These are phyloP conservation scores for Apotomis turbidana DNA, from an alignment of 2,888 invertebrate species.

Conservation along the genomic window DNA sequence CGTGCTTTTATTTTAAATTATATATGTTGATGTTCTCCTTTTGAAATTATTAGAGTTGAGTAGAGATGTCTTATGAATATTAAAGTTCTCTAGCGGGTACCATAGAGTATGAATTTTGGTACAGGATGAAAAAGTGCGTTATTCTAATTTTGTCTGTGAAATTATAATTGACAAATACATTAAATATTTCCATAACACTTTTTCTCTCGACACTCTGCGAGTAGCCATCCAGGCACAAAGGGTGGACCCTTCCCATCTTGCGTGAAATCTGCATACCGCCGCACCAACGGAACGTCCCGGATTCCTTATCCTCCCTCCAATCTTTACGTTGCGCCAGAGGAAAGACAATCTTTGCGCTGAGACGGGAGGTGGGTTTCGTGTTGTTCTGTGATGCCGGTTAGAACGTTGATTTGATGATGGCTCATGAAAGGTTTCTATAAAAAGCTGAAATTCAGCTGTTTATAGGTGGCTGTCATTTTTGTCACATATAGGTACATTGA, in stretches of 20 bases:
- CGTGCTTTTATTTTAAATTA: too few relatives aligned
- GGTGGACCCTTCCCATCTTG: conserved; percentile 29
- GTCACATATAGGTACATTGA: neutral
- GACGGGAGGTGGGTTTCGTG: neutral
- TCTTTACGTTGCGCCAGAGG: neutral
- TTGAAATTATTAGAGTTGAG: too few relatives aligned
- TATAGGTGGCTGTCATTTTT: neutral
- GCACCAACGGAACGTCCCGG: conserved; percentile 15
- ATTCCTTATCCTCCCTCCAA: conserved; percentile 16
- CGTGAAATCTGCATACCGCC: conserved; percentile 33
- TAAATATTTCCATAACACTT: neutral
- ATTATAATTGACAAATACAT: too few relatives aligned
- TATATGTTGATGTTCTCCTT: too few relatives aligned
- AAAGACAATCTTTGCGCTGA: neutral
- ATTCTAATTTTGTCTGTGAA: too few relatives aligned
- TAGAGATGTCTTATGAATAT: too few relatives aligned
- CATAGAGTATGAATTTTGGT: too few relatives aligned
- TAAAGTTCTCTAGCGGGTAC: too few relatives aligned
- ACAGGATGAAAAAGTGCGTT: too few relatives aligned
- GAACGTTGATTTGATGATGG: conserved; percentile 13
- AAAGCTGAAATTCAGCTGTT: conserved; percentile 1
- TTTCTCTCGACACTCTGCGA: conserved; percentile 14
- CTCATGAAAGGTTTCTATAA: conserved; percentile 22
- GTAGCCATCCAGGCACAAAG: conserved; percentile 31
- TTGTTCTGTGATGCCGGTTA: neutral